phyloP scores from a whole-genome alignment of 2,113 vertebrate genomes.

The Sinosuthora webbiana region DNA sequence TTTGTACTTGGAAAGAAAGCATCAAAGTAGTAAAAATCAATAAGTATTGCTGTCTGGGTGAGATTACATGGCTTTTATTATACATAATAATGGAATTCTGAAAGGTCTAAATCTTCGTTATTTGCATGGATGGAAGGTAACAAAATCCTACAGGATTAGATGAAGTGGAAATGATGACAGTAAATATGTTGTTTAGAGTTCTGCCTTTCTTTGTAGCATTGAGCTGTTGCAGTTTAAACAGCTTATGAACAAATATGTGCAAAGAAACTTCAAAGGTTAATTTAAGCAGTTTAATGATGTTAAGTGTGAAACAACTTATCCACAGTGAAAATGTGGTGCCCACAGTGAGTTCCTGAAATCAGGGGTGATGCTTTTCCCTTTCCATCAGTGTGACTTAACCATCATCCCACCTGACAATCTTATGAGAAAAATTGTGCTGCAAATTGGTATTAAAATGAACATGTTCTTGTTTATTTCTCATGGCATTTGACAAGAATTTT shows the following conservation, averaged over 20 bases:
- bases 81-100: neutral
- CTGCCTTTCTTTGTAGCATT: neutral
- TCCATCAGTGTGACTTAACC: neutral
- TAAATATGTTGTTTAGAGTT: constrained; percentile 18
- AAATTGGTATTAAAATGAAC: neutral
- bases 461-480: neutral
- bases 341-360: neutral
- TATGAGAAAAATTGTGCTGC: neutral
- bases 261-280: constrained; percentile 16
- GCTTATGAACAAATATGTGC: neutral
- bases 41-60: neutral
- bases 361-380: neutral
- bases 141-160: neutral
- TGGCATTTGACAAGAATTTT: neutral
- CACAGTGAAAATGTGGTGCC: neutral
- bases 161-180: neutral
- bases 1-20: neutral
- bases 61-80: neutral
- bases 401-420: neutral
- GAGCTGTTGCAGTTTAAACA: neutral
- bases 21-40: neutral
- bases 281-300: neutral
- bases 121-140: neutral
- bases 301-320: neutral
- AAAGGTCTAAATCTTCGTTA: neutral